phyloP scores from a whole-genome alignment of 2,113 vertebrate genomes.

The Actinemys pallida region DNA sequence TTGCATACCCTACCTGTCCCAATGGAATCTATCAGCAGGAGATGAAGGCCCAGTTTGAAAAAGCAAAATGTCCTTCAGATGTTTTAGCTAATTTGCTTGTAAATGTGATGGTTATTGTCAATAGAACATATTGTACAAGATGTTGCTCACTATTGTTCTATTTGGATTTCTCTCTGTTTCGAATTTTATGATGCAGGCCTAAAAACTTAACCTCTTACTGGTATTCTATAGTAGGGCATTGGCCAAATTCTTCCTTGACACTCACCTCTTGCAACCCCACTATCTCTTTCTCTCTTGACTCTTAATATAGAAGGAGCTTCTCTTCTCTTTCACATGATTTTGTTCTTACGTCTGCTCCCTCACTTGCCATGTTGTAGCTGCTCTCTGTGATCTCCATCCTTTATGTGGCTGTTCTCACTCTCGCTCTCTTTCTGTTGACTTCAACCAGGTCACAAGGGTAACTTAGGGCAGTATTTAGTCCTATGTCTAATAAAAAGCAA shows the following conservation, averaged over 20 bases:
- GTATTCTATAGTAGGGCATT: not conserved
- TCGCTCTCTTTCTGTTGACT: not conserved
- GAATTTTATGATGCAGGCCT: constrained; percentile 30
- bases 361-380: not conserved
- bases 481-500: not conserved
- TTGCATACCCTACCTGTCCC: constrained; percentile 54
- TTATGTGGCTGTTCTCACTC: not conserved
- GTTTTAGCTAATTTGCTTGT: constrained; percentile 80
- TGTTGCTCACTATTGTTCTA: constrained; percentile 54
- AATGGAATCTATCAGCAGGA: constrained; percentile 79
- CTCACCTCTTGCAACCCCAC: not conserved
- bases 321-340: not conserved
- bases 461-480: not conserved
- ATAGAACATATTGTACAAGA: constrained; percentile 56
- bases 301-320: not conserved
- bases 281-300: not conserved
- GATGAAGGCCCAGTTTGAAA: constrained; percentile 79
- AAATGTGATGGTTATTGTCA: constrained; percentile 76
- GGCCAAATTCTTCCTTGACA: constrained; percentile 4
- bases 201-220: constrained; percentile 27
- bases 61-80: constrained; percentile 79
- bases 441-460: not conserved
- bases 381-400: not conserved
- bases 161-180: constrained; percentile 48
- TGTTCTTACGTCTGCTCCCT: not conserved